Percentiles rank a stretch among this genome's conserved stretches.
Conservation (phyloP, 2,113 vertebrate species). For the Brachypteracias leptosomus region DNA sequence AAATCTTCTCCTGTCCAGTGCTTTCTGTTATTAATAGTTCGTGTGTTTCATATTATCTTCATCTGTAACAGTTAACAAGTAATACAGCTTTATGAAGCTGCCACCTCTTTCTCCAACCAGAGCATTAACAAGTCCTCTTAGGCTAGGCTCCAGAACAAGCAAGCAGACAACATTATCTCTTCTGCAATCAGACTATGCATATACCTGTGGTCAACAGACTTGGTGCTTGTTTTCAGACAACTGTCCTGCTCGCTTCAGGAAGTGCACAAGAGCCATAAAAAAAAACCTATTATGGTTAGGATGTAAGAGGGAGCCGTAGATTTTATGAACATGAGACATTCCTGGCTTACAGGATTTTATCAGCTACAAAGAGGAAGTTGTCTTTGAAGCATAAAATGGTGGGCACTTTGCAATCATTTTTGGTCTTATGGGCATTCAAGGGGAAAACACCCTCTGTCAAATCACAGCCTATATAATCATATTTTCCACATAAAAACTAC, state of each 20-base stretch:
- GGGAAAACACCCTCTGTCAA: background rate
- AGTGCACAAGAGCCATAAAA: background rate
- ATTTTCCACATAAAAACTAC: background rate
- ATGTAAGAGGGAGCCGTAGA: background rate
- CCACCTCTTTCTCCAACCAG: background rate
- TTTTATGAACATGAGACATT: background rate
- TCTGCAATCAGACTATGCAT: background rate
- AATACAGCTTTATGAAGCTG: background rate
- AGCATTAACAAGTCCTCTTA: background rate
- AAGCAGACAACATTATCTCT: background rate
- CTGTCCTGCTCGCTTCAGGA: background rate
- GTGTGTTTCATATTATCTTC: slow-evolving; percentile 18
- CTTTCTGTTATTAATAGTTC: background rate
- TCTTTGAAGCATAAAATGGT: slow-evolving; percentile 27
- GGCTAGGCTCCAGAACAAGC: background rate
- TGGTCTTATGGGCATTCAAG: background rate
- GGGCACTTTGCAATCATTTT: background rate
- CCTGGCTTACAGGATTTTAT: background rate
- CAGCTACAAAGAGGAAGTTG: background rate
- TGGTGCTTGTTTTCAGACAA: background rate
- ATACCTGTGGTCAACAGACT: background rate
- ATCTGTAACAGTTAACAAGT: slow-evolving; percentile 4
- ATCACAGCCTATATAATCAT: background rate
- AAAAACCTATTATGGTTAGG: background rate
- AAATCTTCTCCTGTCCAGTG: background rate